These are phyloP conservation scores for Bursaphelenchus okinawaensis DNA, from an alignment of 2,888 invertebrate species.

Conservation along the genomic window DNA sequence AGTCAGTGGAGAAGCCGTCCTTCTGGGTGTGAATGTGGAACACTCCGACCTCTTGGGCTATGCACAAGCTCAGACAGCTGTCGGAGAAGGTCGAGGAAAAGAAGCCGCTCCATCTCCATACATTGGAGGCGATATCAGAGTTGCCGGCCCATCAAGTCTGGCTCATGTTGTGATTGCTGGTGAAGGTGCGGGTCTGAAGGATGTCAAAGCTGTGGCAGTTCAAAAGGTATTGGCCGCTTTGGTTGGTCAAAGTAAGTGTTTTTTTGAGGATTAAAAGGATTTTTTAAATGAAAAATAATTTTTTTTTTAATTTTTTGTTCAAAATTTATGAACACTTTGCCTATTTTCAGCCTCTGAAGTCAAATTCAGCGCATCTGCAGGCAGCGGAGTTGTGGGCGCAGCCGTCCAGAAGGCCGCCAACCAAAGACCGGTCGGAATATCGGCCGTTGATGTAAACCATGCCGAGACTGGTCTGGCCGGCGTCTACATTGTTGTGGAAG, in stretches of 20 bases:
- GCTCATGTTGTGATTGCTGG: slow-evolving; percentile 51
- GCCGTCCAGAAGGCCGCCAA: slow-evolving; percentile 37
- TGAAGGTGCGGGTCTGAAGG: slow-evolving; percentile 38
- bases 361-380: slow-evolving; percentile 22
- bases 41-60: slow-evolving; percentile 65
- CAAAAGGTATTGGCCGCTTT: slow-evolving; percentile 40
- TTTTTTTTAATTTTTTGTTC: slow-evolving; percentile 1
- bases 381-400: slow-evolving; percentile 27
- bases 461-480: slow-evolving; percentile 49
- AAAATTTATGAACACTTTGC: slow-evolving; percentile 15
- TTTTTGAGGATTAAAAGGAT: not conserved
- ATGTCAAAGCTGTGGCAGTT: slow-evolving; percentile 41
- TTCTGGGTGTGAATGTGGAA: slow-evolving; percentile 75
- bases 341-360: slow-evolving; percentile 18
- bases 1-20: slow-evolving; percentile 68
- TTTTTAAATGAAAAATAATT: too few relatives aligned
- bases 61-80: slow-evolving; percentile 56
- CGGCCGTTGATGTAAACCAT: slow-evolving; percentile 40
- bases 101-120: slow-evolving; percentile 31
- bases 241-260: slow-evolving; percentile 27
- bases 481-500: slow-evolving; percentile 44
- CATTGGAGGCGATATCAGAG: slow-evolving; percentile 62
- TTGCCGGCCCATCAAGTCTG: slow-evolving; percentile 29
- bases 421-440: slow-evolving; percentile 30
- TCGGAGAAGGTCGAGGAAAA: slow-evolving; percentile 41